phyloP scores from a whole-genome alignment of 2,888 invertebrate species.

The Tupiocoris notatus region DNA sequence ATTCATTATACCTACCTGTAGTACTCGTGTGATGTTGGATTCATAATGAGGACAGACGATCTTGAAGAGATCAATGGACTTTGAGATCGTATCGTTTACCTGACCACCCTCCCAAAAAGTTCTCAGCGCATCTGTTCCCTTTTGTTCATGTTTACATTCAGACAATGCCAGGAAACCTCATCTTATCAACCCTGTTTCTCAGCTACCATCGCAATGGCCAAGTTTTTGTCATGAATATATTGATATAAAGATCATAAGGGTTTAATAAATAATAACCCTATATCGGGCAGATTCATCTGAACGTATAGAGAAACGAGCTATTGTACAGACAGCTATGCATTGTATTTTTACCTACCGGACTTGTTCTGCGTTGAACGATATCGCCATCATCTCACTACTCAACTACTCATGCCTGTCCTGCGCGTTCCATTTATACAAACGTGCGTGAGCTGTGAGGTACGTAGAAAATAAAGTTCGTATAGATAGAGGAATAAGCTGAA shows the following conservation, averaged over 20 bases:
- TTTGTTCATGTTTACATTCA: slow-evolving; percentile 19
- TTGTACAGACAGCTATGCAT: not conserved
- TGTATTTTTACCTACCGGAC: slow-evolving; percentile 3
- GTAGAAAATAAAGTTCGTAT: too few relatives aligned
- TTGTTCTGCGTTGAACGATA: slow-evolving; percentile 2
- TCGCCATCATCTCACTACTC: not conserved
- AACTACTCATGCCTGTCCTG: not conserved
- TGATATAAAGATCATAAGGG: slow-evolving; percentile 26
- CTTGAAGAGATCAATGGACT: not conserved
- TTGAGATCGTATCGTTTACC: slow-evolving; percentile 23
- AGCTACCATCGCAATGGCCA: not conserved
- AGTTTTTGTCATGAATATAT: slow-evolving; percentile 13
- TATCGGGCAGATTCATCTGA: slow-evolving; percentile 3
- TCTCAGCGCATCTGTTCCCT: slow-evolving; percentile 1
- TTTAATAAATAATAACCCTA: slow-evolving; percentile 14
- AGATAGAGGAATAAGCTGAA: too few relatives aligned
- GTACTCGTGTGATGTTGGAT: too few relatives aligned
- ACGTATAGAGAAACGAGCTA: not conserved
- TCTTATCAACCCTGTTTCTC: not conserved
- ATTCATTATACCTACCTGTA: slow-evolving; percentile 7
- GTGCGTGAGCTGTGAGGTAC: not conserved
- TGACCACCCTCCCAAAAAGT: not conserved
- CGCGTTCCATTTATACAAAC: not conserved
- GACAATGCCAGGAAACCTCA: not conserved
- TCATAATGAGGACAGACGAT: slow-evolving; percentile 4